phyloP scores from a whole-genome alignment of 2,797 vertebrate species.

The Carduelis carduelis region DNA sequence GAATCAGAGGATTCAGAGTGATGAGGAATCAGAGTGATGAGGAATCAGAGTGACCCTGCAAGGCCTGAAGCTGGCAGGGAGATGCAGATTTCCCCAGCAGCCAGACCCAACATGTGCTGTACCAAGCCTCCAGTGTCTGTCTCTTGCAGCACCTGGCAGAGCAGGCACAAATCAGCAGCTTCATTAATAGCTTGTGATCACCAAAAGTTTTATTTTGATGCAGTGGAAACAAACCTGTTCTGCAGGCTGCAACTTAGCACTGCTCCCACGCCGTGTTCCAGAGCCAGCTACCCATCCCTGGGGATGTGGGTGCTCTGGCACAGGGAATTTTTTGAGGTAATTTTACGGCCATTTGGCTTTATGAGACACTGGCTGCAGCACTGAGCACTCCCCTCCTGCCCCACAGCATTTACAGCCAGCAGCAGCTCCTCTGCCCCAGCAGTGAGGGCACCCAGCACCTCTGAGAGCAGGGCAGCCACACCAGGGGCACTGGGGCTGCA shows the following conservation, averaged over 20 bases:
- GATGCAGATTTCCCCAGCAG: not conserved
- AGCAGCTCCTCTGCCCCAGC: not conserved
- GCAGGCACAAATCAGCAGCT: constrained; percentile 2
- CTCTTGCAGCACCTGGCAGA: not conserved
- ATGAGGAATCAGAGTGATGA: not conserved
- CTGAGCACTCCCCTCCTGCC: not conserved
- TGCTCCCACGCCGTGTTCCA: rapidly evolving
- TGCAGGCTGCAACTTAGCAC: not conserved
- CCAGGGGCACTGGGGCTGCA: not conserved
- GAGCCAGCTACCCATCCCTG: not conserved
- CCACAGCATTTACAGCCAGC: not conserved
- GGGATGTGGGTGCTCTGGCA: not conserved
- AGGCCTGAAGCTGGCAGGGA: not conserved
- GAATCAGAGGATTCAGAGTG: not conserved
- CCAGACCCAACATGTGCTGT: not conserved
- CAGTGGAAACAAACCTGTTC: not conserved
- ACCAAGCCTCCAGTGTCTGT: not conserved
- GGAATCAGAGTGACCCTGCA: not conserved
- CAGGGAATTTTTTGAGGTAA: not conserved
- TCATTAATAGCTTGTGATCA: constrained; percentile 22
- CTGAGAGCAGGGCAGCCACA: not conserved
- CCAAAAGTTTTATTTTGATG: not conserved
- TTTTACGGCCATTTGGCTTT: not conserved
- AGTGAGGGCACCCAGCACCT: not conserved
- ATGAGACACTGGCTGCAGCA: not conserved